Conservation (phyloP, 2,888 invertebrate species). For the Pandemis heparana region DNA sequence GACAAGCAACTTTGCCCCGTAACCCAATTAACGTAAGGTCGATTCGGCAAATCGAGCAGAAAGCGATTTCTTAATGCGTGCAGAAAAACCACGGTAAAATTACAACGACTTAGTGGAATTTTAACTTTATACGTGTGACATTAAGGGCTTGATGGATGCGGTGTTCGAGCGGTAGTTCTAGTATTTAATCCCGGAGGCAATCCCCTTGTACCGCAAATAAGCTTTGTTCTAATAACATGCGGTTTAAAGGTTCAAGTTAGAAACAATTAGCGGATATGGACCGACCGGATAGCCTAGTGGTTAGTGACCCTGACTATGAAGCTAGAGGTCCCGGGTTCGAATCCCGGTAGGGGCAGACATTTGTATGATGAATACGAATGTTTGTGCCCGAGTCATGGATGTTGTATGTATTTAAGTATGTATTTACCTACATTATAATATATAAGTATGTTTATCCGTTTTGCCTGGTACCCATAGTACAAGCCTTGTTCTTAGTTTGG, state of each 20-base stretch:
- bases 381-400: too few relatives aligned
- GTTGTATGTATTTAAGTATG: too few relatives aligned
- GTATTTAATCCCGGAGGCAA: constrained; percentile 35
- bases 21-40: constrained; percentile 1
- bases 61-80: constrained; percentile 39
- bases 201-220: constrained; percentile 36
- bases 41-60: neutral
- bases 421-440: too few relatives aligned
- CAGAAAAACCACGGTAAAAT: neutral
- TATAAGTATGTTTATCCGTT: too few relatives aligned
- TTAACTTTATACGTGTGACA: neutral
- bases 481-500: too few relatives aligned
- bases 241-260: constrained; percentile 21
- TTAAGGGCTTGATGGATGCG: neutral
- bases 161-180: neutral
- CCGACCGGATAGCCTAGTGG: too few relatives aligned
- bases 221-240: constrained; percentile 38
- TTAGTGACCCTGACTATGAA: too few relatives aligned
- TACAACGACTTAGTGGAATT: neutral
- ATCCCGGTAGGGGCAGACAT: too few relatives aligned
- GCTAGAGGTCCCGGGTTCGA: too few relatives aligned
- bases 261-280: constrained; percentile 10
- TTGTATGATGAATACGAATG: too few relatives aligned
- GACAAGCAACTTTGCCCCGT: neutral
- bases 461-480: too few relatives aligned